Evolutionary conservation across 64 coral and sea anemone species (phyloP), one percentile per base, ranked within the genome.

Genomic region (Astreopora myriophthalma): DNA sequence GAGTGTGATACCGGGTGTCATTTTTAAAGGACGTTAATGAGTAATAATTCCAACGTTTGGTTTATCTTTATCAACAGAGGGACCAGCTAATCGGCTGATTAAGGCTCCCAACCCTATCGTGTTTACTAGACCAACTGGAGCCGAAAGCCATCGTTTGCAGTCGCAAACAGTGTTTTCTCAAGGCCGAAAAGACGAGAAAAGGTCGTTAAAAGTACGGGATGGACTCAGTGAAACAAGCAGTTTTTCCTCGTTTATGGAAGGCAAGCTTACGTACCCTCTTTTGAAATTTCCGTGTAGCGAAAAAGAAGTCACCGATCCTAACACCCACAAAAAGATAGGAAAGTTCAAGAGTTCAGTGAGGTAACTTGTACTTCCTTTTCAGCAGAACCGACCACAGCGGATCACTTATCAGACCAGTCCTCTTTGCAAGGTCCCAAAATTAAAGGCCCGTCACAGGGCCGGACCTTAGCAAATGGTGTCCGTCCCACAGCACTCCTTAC

Each of bases 401-500:
- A 49, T 8, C 37, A 16, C 19, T 87, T 67, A 3, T 49, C 65
- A 1, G 34, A 22, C 24, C 35, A 72, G 12, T 87, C 38, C 17
- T 9, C 31, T 52, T 9, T 27, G 48, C 34, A 87, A 31, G 22
- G 65, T 22, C 8, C 65, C 35, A 37, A 87, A 14, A 46, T 72
- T 0, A 35, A 19, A 28, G 2, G 30, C 25, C 2, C 27, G 17
- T 17, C n/a, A 66, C 42, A 36, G 6, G 66, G 38, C 31, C 20
- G 65, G 32, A 6, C 46, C 89, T 28, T 38, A 34, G 5, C 27
- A 23, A 25, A 14, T 63, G 30, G 55, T 38, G 16, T 57, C 5
- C 70, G 35, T 34, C 78, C 82, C 1, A 87, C 87, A 71, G 62
- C 91, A 51, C 25, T 28, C 42, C 68, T 99, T 36, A 93, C 31